Conservation (phyloP, 2,888 invertebrate species). For the Deilephila elpenor region DNA sequence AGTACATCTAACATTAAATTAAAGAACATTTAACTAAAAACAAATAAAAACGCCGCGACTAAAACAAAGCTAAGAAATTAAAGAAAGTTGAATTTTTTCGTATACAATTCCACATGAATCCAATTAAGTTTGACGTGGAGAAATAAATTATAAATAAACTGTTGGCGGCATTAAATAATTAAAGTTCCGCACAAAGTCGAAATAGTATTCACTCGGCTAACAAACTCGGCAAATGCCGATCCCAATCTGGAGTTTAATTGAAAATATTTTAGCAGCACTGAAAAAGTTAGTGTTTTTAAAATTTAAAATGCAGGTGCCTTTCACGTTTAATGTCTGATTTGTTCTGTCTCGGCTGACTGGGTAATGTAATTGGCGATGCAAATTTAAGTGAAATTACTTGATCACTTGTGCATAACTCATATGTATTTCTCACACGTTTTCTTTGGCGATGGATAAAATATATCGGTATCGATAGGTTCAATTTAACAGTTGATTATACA, state of each 20-base stretch:
- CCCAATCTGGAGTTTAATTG: constrained; percentile 17
- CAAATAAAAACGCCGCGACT: no score
- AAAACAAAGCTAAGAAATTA: no score
- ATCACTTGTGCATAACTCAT: no score
- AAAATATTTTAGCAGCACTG: constrained; percentile 13
- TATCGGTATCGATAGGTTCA: no score
- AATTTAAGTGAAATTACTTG: neutral
- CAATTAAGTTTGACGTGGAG: neutral
- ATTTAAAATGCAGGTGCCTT: neutral
- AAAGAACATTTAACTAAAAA: no score
- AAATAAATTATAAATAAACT: constrained; percentile 16
- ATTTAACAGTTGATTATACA: no score
- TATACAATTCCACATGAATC: neutral
- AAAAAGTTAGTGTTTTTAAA: constrained; percentile 2
- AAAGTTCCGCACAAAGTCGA: constrained; percentile 21
- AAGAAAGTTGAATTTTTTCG: neutral
- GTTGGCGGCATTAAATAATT: constrained; percentile 6
- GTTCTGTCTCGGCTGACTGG: neutral
- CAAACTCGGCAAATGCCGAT: constrained; percentile 5
- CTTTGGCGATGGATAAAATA: no score
- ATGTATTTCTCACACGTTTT: no score
- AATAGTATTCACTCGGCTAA: constrained; percentile 11
- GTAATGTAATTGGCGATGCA: neutral
- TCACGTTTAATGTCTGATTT: neutral
- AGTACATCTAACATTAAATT: no score